A percentile compares a stretch with the other conserved stretches of the same genome.
phyloP scores from a whole-genome alignment of 2,888 invertebrate species.

The Gari tellinella region DNA sequence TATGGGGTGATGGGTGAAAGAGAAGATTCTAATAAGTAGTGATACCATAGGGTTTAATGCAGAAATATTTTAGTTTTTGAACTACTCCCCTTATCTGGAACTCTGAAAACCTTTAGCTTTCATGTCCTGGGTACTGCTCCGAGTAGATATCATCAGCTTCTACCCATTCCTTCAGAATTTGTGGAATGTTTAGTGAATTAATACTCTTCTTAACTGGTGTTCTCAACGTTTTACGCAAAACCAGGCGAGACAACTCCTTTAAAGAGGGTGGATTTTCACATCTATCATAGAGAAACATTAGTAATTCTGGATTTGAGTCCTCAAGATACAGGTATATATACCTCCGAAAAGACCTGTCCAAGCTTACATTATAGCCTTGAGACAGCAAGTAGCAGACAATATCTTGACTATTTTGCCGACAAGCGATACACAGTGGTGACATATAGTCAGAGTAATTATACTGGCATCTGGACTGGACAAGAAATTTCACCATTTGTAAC shows the following conservation, averaged over 20 bases:
- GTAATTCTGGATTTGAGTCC: conserved; percentile 60
- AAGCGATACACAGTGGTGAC: conserved; percentile 65
- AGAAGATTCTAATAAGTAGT: no score
- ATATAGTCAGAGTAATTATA: conserved; percentile 58
- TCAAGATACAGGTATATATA: conserved; percentile 60
- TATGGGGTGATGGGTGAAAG: no score
- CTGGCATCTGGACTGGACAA: conserved; percentile 61
- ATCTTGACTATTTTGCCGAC: conserved; percentile 57
- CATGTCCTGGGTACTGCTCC: no score
- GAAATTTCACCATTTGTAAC: conserved; percentile 53
- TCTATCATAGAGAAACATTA: conserved; percentile 53
- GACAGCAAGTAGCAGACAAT: conserved; percentile 67
- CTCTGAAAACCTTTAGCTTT: no score
- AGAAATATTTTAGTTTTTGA: no score
- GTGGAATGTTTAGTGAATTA: no score
- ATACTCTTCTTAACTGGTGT: no score
- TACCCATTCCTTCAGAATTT: no score
- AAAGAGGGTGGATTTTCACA: conserved; percentile 61
- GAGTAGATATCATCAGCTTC: no score
- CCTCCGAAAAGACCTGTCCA: conserved; percentile 53
- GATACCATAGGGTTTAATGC: no score
- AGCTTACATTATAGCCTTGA: conserved; percentile 63
- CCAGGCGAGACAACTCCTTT: conserved; percentile 59
- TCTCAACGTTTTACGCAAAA: conserved; percentile 31
- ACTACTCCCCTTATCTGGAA: no score